A percentile compares a stretch with the other conserved stretches of the same genome.
phyloP scores from a whole-genome alignment of 2,888 invertebrate genomes.

The Heliconius hortense region DNA sequence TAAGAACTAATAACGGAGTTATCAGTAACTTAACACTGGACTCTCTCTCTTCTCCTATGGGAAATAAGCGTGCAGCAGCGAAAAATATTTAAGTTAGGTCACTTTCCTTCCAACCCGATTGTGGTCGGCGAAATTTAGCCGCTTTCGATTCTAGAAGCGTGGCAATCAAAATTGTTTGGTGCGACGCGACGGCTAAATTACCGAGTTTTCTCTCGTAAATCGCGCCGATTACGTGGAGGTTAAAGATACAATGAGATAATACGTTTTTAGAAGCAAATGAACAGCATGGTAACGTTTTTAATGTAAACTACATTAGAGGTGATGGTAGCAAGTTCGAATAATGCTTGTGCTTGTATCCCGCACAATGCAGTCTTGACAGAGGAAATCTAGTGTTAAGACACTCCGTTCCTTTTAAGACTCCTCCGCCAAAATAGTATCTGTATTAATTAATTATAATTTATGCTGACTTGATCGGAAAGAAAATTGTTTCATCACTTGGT shows the following conservation, averaged over 20 bases:
- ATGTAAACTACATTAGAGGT: neutral
- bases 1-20: too few species aligned
- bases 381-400: neutral
- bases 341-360: neutral
- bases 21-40: too few species aligned
- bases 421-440: too few species aligned
- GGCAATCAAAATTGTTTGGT: slow-evolving; percentile 40
- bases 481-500: too few species aligned
- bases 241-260: slow-evolving; percentile 24
- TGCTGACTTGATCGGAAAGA: too few species aligned
- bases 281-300: neutral
- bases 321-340: neutral
- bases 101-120: slow-evolving; percentile 7
- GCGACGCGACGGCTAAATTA: slow-evolving; percentile 33
- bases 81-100: neutral
- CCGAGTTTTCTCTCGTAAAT: slow-evolving; percentile 42
- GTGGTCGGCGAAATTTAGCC: slow-evolving; percentile 37
- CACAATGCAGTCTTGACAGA: neutral
- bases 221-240: slow-evolving; percentile 21
- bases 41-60: too few species aligned
- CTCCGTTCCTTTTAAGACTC: too few species aligned
- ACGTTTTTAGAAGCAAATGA: slow-evolving; percentile 10
- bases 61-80: too few species aligned
- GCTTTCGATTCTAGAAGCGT: slow-evolving; percentile 39
- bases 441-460: too few species aligned